Base-by-base conservation (phyloP, 2,113 vertebrate genomes). In the Corvus cornix region DNA sequence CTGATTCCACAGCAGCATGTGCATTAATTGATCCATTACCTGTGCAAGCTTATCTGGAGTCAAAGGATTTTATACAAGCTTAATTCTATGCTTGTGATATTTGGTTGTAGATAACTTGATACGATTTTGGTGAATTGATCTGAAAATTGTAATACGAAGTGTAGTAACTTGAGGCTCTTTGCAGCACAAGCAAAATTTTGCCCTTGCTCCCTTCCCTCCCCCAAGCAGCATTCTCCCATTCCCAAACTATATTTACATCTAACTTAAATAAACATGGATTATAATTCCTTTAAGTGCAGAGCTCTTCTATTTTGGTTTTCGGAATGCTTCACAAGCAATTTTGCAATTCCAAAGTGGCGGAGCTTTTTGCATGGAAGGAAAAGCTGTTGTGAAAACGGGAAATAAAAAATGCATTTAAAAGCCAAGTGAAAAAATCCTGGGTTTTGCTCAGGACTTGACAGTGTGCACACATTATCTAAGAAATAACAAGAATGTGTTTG, bases 231-330 rank as follows among this genome's bases (percentile, higher is more conserved):
- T 73, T 66, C 70, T 84, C 62, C 75, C 67, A 28, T 90, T 95
- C 88, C 68, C 2, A 26, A 82, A 35, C 69, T 95, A 48, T 93
- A 94, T 96, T 95, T 92, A 78, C 87, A 70, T 85, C 67, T 74
- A 80, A 90, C 79, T 81, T 93, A 91, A 92, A 93, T 91, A 96
- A 97, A 92, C 84, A 63, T 16, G 58, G 70, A 87, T 90, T 90
- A 60, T 90, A 43, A 90, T 93, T 87, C 93, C 78, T 89, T 73
- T 66, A 89, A 89, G 67, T 84, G 63, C 51, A 33, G 62, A 51
- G 63, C 44, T 89, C 63, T 39, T 97, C 93, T 94, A 48, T 90
- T 94, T 92, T 88, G 86, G 80, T 92, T 92, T 92, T 89, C 72
- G 81, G 52, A 92, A 52, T 46, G 64, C 51, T 94, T 93, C 80